Base-by-base conservation (phyloP, 2,888 invertebrate species). In the Hedya salicella region DNA sequence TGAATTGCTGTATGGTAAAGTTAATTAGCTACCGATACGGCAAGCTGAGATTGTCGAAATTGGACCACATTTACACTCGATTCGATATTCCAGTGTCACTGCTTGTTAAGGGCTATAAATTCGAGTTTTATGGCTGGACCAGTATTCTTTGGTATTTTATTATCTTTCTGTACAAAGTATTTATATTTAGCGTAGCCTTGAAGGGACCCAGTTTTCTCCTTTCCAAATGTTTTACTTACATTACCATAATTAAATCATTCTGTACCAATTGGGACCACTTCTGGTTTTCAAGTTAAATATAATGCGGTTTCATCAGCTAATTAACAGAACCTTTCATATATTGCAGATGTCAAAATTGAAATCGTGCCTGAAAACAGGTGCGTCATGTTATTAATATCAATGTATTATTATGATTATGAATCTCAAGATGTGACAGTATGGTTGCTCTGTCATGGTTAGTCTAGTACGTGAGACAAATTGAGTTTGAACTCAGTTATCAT, bases 21-120 rank as follows among this genome's bases (percentile, higher is more conserved):
- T 46, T 57, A 57, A 57, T 56, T 56, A 56, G 30, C 30, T 44
- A 56, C 56, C 42, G 16, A 56, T 30, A 42, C 44, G 36, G 44
- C 17, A 39, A 39, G 46, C 57, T 32, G 46, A 19, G 52, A 42
- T 46, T 65, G 64, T 39, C 39, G 52, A 60, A 65, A 65, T 53
- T 65, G 46, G 65, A 39, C 30, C 46, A 60, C 59, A 36, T 65
- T 59, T 19, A 64, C 52, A 52, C 64, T 52, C 36, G n/a, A n/a
- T 44, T 25, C 39, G 36, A 59, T 42, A 53, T 59, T 52, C 59
- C 44, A 25, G 25, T 46, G 30, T 19, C 36, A 2, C 19, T 39
- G 57, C 49, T 65, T 59, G 17, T 65, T 65, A 59, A 65, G 59
- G 59, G 52, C 50, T 46, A 44, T 65, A 65, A 65, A 65, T 25